These are phyloP conservation scores for Chironomus tentans DNA, from an alignment of 2,888 invertebrate genomes.

Conservation along the genomic window DNA sequence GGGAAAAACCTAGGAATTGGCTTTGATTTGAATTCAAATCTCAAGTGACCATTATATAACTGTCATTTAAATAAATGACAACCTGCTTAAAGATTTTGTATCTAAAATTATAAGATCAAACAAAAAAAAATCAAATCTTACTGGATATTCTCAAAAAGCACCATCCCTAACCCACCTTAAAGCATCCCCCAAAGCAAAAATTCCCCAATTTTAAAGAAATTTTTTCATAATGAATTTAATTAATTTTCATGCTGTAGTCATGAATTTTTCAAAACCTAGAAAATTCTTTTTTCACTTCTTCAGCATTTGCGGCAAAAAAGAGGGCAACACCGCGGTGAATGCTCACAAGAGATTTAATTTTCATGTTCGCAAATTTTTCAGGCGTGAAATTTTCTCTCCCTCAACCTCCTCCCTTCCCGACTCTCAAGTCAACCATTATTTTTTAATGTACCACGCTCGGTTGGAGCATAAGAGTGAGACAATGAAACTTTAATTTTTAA, in stretches of 20 bases:
- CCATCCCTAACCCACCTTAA: too few species aligned
- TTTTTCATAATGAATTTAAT: conserved; percentile 25
- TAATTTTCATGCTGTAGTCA: conserved; percentile 24
- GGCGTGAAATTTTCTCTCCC: conserved; percentile 12
- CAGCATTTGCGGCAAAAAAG: conserved; percentile 7
- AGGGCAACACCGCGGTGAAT: conserved; percentile 7
- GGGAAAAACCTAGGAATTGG: too few species aligned
- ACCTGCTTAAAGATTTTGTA: too few species aligned
- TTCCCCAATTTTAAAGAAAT: neutral
- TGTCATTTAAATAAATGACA: too few species aligned
- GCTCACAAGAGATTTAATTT: conserved; percentile 18
- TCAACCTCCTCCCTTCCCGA: neutral
- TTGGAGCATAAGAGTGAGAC: neutral
- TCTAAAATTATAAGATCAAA: too few species aligned
- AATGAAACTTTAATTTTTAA: conserved; percentile 27
- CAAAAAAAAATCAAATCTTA: too few species aligned
- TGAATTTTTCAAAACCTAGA: conserved; percentile 20
- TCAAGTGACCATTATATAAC: too few species aligned
- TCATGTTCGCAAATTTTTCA: neutral
- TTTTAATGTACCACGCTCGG: conserved; percentile 4
- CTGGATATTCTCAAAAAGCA: too few species aligned
- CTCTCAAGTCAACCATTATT: conserved; percentile 6
- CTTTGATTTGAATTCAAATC: too few species aligned
- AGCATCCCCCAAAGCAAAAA: neutral
- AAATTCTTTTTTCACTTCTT: neutral